Evolutionary conservation across 1,140 invertebrate genomes (phyloP), one percentile per base, ranked within the genome.

Genomic region (Coptotermes formosanus): DNA sequence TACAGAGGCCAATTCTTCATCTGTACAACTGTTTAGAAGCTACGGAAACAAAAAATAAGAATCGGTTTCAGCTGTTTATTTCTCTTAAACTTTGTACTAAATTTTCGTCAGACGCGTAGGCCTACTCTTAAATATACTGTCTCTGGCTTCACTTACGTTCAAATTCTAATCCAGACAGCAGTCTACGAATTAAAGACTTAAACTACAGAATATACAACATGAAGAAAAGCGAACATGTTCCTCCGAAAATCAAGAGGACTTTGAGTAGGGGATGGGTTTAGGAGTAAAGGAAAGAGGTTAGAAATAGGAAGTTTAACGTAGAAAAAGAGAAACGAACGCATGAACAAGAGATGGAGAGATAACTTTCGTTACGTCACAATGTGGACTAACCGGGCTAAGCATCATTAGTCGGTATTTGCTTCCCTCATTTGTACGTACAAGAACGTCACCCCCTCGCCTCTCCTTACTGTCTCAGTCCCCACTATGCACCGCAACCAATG

Each of bases 331-430:
- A 83, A 83, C 23, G 82, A 43, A 83, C 43, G 32, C 43, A 43
- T 44, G 82, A 83, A 83, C 43, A 83, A 83, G 82, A 83, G 48
- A 83, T 38, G 38, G 38, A 44, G 82, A 83, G 38, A 83, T 21
- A 83, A 83, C 45, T 43, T 83, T 55, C 75, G 85, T 85, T 48
- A 82, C 85, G 85, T 85, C 59, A 85, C 55, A 81, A 85, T 85
- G 85, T 85, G 44, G 85, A 82, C 85, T 85, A 85, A 85, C 85
- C 85, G 25, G 85, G 85, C 59, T 85, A 85, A 85, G 85, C 85
- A 85, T 85, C 85, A 85, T 85, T 85, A 85, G 85, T 85, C 85
- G 85, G 85, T 85, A 85, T 85, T 85, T 85, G 64, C 85, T 85
- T 85, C 59, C 75, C 85, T 85, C 75, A 82, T 85, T 85, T 85